Conservation (phyloP, 2,888 invertebrate genomes). For the Anarsia innoxiella region DNA sequence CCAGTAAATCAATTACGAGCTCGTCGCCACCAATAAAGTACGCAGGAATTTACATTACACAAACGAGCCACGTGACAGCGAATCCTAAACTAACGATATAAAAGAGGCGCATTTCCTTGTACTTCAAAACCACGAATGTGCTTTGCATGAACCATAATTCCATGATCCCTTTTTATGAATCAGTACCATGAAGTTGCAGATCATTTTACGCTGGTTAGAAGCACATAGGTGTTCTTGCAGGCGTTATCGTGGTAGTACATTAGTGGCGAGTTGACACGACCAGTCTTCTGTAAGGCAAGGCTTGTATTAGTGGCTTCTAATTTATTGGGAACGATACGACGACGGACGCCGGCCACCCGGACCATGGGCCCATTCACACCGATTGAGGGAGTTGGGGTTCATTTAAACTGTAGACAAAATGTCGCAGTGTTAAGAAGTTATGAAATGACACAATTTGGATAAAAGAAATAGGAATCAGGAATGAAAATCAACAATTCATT, state of each 20-base stretch:
- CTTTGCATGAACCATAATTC: conserved; percentile 21
- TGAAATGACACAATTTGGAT: too few relatives aligned
- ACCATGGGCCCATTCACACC: conserved; percentile 64
- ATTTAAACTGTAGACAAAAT: too few relatives aligned
- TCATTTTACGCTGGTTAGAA: conserved; percentile 32
- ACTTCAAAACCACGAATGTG: conserved; percentile 47
- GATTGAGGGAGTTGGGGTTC: conserved; percentile 39
- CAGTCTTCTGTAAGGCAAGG: conserved; percentile 70
- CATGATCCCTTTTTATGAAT: conserved; percentile 10
- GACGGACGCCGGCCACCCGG: conserved; percentile 73
- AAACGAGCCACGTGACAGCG: conserved; percentile 49
- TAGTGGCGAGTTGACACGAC: conserved; percentile 67
- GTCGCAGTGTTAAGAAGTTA: too few relatives aligned
- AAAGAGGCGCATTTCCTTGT: conserved; percentile 51
- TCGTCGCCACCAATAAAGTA: conserved; percentile 58
- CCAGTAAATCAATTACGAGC: conserved; percentile 54
- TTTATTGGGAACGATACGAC: conserved; percentile 72
- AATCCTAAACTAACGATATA: conserved; percentile 60
- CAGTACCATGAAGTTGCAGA: too few relatives aligned
- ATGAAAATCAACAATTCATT: too few relatives aligned
- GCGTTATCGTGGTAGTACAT: conserved; percentile 69
- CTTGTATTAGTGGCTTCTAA: conserved; percentile 72
- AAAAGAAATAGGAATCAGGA: too few relatives aligned
- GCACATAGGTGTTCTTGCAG: conserved; percentile 63
- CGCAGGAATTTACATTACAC: conserved; percentile 56